Base-by-base conservation (phyloP, 2,888 invertebrate species). In the Prosopocoilus inquinatus region DNA sequence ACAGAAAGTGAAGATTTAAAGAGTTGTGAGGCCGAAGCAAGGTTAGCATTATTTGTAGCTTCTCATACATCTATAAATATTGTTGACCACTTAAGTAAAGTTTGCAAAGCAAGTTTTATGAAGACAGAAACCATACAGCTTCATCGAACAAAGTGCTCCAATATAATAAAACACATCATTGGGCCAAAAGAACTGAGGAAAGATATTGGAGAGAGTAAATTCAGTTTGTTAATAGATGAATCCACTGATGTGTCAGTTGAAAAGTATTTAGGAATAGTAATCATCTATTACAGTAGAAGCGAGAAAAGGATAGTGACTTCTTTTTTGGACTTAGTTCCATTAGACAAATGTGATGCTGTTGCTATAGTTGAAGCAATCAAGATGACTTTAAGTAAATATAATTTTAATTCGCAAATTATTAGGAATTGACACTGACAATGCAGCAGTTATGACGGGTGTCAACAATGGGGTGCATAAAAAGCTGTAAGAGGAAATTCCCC, bases 391-490 rank as follows among this genome's bases (percentile, higher is more conserved):
- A 2, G n/a, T 1, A 35, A 38, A 13, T 8, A n/a, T 16, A 38
- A 49, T 11, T 1, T 49, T 28, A 13, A 9, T 12, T 12, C 38
- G 3, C 12, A 49, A 39, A 2, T 36, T 5, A 11, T 11, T 34
- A 3, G 49, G 38, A 8, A 13, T 49, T 35, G 49, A 39, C 2
- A 49, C 49, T 7, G 49, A 49, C 16, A 49, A 38, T 16, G 38
- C 49, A 8, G 8, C 49, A 49, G 49, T 49, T 2, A 49, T 49
- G 49, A 49, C 49, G n/a, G 49, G 38, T 16, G 9, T 38, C 5
- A 49, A 49, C 11, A 49, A 49, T 9, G 39, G 49, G 9, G 39
- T 49, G 2, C 15, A 38, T 28, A 16, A 36, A 7, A 49, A 38
- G 38, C 11, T 49, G 1, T 38, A 49, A 13, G 5, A 38, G 11